A percentile compares a stretch with the other conserved stretches of the same genome.
Conservation (phyloP, 2,113 vertebrate species). For the Cyanistes caeruleus region DNA sequence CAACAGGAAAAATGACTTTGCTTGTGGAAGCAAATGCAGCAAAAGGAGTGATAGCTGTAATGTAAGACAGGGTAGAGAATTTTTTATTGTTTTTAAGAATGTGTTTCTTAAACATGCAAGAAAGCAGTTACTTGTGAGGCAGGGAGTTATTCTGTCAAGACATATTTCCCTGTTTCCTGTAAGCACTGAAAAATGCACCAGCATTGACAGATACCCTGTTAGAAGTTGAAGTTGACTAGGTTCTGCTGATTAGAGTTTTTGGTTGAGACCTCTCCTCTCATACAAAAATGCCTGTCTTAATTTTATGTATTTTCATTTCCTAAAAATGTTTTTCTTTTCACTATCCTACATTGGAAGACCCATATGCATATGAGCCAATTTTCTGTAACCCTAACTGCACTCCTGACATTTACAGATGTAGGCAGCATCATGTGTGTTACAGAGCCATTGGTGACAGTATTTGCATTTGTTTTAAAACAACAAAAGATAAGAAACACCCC, state of each 20-base stretch:
- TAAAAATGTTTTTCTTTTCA: background rate
- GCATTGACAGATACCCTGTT: background rate
- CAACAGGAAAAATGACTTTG: background rate
- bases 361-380: accelerated
- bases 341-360: background rate
- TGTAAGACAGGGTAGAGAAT: background rate
- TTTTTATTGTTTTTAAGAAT: background rate
- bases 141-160: background rate
- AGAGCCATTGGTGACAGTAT: background rate
- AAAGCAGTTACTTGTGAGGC: background rate
- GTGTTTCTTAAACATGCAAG: background rate
- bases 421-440: background rate
- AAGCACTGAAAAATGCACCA: background rate
- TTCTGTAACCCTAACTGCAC: background rate
- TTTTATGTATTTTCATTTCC: background rate
- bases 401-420: background rate
- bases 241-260: background rate
- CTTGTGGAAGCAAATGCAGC: background rate
- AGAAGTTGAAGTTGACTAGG: background rate
- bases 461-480: background rate
- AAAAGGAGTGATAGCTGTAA: background rate
- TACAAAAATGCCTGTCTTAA: background rate
- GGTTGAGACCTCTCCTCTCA: background rate
- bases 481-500: background rate
- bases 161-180: background rate